Evolutionary conservation across 1,140 invertebrate genomes (phyloP), one percentile per base, ranked within the genome.

Genomic region (Dryas iulia): DNA sequence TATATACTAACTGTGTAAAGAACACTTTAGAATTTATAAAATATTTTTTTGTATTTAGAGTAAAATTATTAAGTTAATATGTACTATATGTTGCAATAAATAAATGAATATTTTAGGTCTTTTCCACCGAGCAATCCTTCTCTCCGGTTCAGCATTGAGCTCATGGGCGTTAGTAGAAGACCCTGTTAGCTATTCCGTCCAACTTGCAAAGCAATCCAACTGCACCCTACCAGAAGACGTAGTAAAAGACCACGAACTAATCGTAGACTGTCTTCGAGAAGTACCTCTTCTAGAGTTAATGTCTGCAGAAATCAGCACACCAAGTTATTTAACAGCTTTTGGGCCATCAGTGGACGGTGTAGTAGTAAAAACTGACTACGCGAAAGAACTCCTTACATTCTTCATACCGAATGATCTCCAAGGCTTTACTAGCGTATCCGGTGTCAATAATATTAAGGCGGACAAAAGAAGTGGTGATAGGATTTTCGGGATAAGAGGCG

Each of bases 131-230:
- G 96, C 97, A 4, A 96, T 99, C 63, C 93, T 99, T 5, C 93
- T 98, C 81, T 98, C 97, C 2, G 98, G 98, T 7, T 98, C 98
- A 14, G 98, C 98, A 0, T 91, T 99, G 10, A 97, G 97, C 53
- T 97, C 96, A 0, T 99, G 97, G 98, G 98, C 98, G 0, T 92
- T 98, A 39, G 97, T 98, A 1, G 96, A 97, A 77, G 97, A 98
- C 88, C 97, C 98, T 0, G 95, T 96, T 0, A 94, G 95, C 63
- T 98, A 97, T 83, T 97, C 98, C 5, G 90, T 96, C 18, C 95
- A 97, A 84, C 90, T 99, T 54, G 97, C 97, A 0, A 94, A 94
- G 67, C 95, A 95, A 54, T 94, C 98, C 7, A 98, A 98, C 86
- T 99, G 98, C 82, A 94, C 95, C 0, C 94, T 97, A 60, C 96